Conservation (phyloP, 2,113 vertebrate genomes). For the Hippocampus mohnikei region DNA sequence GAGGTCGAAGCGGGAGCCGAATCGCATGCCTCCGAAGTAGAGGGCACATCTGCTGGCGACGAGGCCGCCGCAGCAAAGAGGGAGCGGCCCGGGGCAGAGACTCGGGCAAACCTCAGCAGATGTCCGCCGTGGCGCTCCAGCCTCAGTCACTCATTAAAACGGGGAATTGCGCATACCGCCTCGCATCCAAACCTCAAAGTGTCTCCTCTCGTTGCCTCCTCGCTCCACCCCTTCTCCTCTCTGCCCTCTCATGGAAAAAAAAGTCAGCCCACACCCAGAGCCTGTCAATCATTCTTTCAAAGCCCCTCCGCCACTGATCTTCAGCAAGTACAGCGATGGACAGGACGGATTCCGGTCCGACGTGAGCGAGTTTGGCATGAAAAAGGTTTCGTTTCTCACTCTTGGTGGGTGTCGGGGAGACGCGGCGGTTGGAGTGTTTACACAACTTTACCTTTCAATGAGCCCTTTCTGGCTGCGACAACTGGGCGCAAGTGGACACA, state of each 20-base stretch:
- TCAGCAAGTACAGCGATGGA: constrained; percentile 14
- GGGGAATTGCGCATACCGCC: constrained; percentile 53
- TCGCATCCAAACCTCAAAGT: constrained; percentile 70
- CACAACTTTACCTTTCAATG: constrained; percentile 55
- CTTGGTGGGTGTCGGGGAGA: constrained; percentile 27
- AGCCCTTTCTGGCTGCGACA: constrained; percentile 61
- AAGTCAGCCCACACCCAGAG: constrained; percentile 62
- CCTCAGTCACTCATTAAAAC: constrained; percentile 65
- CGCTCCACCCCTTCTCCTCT: constrained; percentile 38
- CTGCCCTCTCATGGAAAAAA: constrained; percentile 54
- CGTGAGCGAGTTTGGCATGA: constrained; percentile 1
- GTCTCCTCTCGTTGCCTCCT: constrained; percentile 44
- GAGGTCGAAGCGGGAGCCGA: background rate
- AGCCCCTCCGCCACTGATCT: constrained; percentile 31
- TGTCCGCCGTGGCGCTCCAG: constrained; percentile 59
- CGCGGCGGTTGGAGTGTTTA: constrained; percentile 57
- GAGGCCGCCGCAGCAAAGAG: background rate
- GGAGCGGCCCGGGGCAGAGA: constrained; percentile 40
- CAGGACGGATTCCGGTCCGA: constrained; percentile 4
- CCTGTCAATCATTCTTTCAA: constrained; percentile 23
- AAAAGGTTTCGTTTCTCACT: constrained; percentile 28
- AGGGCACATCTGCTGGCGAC: background rate
- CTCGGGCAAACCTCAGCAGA: constrained; percentile 54
- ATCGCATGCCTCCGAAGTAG: background rate
- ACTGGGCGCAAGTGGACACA: constrained; percentile 45